phyloP scores from a whole-genome alignment of 2,113 vertebrate genomes.

The Cyphomyrus discorhynchus region DNA sequence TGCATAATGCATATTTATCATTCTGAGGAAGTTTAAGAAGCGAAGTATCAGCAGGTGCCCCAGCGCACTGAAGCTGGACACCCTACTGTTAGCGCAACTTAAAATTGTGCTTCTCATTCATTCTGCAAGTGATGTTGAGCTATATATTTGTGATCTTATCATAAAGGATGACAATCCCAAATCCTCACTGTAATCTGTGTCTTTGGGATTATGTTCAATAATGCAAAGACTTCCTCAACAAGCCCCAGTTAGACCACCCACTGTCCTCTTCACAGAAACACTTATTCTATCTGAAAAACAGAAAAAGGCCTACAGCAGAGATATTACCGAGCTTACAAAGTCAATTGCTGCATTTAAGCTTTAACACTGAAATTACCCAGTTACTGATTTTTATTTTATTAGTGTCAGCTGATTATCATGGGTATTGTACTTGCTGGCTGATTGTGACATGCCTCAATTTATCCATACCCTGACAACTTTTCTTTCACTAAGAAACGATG shows the following conservation, averaged over 20 bases:
- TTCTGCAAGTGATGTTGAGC: not conserved
- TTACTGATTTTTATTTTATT: not conserved
- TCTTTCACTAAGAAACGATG: not conserved
- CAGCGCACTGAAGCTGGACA: not conserved
- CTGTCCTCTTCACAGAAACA: not conserved
- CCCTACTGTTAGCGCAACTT: not conserved
- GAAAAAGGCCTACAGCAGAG: not conserved
- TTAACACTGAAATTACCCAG: not conserved
- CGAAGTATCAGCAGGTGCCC: not conserved
- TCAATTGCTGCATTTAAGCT: not conserved
- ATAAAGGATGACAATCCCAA: not conserved
- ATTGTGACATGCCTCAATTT: not conserved
- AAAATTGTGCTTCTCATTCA: not conserved
- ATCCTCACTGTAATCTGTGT: not conserved
- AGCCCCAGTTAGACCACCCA: not conserved
- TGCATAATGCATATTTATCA: not conserved
- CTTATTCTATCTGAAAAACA: not conserved
- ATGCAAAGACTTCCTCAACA: not conserved
- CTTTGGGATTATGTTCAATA: not conserved
- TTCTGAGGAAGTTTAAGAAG: not conserved
- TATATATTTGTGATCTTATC: not conserved
- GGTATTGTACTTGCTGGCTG: not conserved
- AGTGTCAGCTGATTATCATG: not conserved
- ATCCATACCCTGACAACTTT: not conserved
- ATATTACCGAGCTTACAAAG: not conserved